phyloP scores from a whole-genome alignment of 64 coral and sea anemone species.

The Porites lutea region DNA sequence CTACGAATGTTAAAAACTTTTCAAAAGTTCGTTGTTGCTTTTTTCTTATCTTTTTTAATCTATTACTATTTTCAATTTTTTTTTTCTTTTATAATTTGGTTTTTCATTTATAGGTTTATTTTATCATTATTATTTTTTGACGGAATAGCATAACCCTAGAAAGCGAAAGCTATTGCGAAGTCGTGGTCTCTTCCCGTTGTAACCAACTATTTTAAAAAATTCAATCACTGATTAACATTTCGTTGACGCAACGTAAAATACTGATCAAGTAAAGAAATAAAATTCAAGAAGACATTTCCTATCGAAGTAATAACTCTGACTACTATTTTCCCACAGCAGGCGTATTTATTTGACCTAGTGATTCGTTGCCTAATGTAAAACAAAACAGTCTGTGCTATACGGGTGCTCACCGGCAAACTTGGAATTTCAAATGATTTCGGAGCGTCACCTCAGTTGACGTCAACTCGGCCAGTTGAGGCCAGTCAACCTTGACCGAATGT shows the following conservation, averaged over 20 bases:
- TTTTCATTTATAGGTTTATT: no score
- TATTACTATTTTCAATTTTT: no score
- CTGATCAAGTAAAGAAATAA: no score
- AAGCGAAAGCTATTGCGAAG: no score
- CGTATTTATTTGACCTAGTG: neutral
- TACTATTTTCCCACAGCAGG: neutral
- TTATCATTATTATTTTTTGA: no score
- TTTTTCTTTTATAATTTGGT: no score
- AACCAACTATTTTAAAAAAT: no score
- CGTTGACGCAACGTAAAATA: neutral
- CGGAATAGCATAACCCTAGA: no score
- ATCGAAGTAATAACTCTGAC: neutral
- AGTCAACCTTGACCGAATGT: neutral
- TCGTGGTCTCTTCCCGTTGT: no score
- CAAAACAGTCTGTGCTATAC: neutral
- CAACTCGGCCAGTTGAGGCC: neutral
- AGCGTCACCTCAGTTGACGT: constrained; percentile 17
- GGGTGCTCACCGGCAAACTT: neutral
- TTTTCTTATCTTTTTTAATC: no score
- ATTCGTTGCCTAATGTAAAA: neutral
- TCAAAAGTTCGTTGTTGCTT: no score
- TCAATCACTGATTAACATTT: neutral
- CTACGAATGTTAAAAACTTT: no score
- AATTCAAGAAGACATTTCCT: neutral
- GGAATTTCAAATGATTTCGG: neutral